Evolutionary conservation across 2,888 invertebrate genomes (phyloP), one percentile per base, ranked within the genome.

Genomic region (Mystacides longicornis): DNA sequence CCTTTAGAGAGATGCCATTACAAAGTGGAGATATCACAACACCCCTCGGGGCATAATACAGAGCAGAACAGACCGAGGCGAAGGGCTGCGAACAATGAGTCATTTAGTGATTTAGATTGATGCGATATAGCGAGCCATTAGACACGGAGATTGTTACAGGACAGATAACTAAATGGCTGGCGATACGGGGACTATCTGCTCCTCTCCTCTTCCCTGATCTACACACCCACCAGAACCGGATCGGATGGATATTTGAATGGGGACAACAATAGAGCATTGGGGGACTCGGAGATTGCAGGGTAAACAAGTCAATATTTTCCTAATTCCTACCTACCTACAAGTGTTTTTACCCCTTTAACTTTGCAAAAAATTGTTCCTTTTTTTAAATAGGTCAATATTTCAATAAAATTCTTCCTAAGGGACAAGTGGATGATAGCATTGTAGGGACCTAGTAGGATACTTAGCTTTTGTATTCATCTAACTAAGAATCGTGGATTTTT

Each of bases 91-190:
- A 48, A 58, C 58, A 60, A 60, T 60, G 60, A 60, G 60, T 58
- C 60, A 60, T 60, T 60, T 58, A 57, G 58, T 58, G 60, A 60
- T 60, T 60, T 60, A 60, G 60, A 60, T 60, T 58, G 60, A 60
- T 60, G 58, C 55, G 60, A 60, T 60, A 60, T 53, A 53, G 54
- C 53, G 56, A 56, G 54, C 60, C 60, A 60, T 60, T 60, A 60
- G 58, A 60, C 58, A 49, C 57, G 58, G 56, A 60, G 60, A 58
- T 60, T 60, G 60, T 56, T 56, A 49, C 42, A n/a, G 23, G 47
- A 47, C 47, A 27, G 53, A 51, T 46, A 51, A 45, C 55, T 54
- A 52, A 57, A 57, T 47, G 23, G 49, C 37, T 7, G n/a, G n/a
- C n/a, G n/a, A n/a, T n/a, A n/a, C n/a, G n/a, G n/a, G n/a, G n/a